These are phyloP conservation scores for Agapornis roseicollis DNA, from an alignment of 2,113 vertebrate genomes.

Conservation along the genomic window DNA sequence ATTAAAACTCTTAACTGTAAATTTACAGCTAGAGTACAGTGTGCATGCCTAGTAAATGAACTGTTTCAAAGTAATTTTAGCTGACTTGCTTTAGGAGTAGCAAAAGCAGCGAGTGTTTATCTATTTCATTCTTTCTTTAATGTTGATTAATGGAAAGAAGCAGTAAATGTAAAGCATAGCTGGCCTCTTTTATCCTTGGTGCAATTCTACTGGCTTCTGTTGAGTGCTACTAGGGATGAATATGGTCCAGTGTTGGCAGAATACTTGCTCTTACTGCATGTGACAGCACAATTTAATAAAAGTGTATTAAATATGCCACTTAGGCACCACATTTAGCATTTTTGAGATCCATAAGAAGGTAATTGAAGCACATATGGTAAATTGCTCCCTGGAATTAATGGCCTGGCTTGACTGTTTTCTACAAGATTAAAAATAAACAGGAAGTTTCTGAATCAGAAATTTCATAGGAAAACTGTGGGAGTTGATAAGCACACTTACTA, in stretches of 20 bases:
- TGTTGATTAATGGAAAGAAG: neutral
- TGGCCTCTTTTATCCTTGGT: neutral
- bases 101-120: neutral
- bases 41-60: neutral
- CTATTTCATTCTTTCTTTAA: neutral
- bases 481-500: slow-evolving; percentile 31
- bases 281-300: slow-evolving; percentile 29
- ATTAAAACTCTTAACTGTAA: neutral
- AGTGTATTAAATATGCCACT: slow-evolving; percentile 26
- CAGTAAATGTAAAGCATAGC: neutral
- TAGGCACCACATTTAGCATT: neutral
- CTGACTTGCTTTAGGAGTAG: neutral
- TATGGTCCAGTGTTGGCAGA: neutral
- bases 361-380: neutral
- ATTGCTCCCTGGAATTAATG: slow-evolving; percentile 25
- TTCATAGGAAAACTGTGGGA: slow-evolving; percentile 42
- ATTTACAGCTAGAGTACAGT: neutral
- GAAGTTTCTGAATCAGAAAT: slow-evolving; percentile 32
- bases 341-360: slow-evolving; percentile 35
- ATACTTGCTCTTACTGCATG: neutral
- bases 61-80: neutral
- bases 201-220: neutral
- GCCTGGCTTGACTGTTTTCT: slow-evolving; percentile 22
- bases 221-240: neutral
- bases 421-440: slow-evolving; percentile 45